Conservation (phyloP, 2,113 vertebrate species). For the Poecile atricapillus region DNA sequence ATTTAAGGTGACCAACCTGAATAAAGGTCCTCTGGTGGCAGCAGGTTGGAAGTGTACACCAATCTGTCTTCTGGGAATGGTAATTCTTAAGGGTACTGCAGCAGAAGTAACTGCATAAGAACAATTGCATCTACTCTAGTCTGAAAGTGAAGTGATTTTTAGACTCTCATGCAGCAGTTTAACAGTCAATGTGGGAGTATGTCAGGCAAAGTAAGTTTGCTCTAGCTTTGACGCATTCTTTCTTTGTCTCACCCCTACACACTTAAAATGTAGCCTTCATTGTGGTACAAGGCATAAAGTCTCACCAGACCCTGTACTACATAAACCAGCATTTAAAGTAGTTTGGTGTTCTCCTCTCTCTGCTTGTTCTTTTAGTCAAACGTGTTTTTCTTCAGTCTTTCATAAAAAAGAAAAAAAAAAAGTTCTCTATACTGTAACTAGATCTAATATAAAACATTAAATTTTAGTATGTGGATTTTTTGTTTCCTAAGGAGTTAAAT, state of each 20-base stretch:
- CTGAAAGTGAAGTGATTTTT: neutral
- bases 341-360: neutral
- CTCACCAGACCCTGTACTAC: neutral
- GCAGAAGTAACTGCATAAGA: neutral
- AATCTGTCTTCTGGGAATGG: neutral
- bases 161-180: neutral
- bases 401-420: neutral
- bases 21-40: slow-evolving; percentile 38
- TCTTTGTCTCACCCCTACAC: neutral
- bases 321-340: neutral
- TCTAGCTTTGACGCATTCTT: neutral
- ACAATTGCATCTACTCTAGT: neutral
- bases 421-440: neutral
- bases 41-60: neutral
- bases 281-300: neutral
- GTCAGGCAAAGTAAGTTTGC: neutral
- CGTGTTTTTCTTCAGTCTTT: neutral
- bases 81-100: neutral
- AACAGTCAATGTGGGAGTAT: neutral
- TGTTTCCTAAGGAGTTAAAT: neutral
- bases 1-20: neutral
- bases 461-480: neutral
- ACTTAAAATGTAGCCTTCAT: neutral
- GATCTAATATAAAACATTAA: neutral
- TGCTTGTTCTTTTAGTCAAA: neutral